Evolutionary conservation across 2,888 invertebrate species (phyloP).

Genomic region (Andrena hattorfiana): DNA sequence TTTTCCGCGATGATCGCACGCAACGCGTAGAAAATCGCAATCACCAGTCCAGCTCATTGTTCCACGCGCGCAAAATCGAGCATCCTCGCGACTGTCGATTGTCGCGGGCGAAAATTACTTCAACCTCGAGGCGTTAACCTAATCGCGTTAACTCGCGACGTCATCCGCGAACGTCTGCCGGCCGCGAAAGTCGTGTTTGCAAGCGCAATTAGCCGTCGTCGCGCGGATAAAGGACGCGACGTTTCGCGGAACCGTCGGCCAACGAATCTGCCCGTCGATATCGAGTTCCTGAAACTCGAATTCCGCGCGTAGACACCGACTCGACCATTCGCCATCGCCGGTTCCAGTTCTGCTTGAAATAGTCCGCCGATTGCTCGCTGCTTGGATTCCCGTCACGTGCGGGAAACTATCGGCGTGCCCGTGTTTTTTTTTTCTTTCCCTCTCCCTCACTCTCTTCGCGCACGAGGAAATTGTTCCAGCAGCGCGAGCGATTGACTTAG

Average conservation of each 20-base stretch:
- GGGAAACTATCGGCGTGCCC: conserved; percentile 70
- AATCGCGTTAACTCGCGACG: conserved; percentile 56
- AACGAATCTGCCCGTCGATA: conserved; percentile 18
- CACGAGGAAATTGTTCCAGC: conserved; percentile 75
- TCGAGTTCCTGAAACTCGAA: conserved; percentile 35
- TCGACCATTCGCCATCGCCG: conserved; percentile 26
- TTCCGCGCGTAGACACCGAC: not conserved
- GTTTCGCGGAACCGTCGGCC: conserved; percentile 43
- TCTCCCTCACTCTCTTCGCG: not conserved
- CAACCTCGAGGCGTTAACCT: conserved; percentile 45
- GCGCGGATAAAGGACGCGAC: conserved; percentile 55
- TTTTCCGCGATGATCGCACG: not conserved
- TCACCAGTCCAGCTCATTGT: not conserved
- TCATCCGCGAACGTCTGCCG: conserved; percentile 28
- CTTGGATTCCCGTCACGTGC: conserved; percentile 77
- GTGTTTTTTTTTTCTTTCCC: conserved; percentile 65
- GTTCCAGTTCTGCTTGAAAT: conserved; percentile 62
- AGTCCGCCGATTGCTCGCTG: conserved; percentile 36
- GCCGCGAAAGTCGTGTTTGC: conserved; percentile 58
- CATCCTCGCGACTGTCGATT: conserved; percentile 16
- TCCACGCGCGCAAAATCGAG: not conserved
- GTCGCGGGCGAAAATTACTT: conserved; percentile 56
- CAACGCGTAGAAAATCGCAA: conserved; percentile 11
- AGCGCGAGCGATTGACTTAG: conserved; percentile 70
- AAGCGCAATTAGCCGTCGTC: conserved; percentile 56